Evolutionary conservation across 2,113 vertebrate genomes (phyloP).

Genomic region (Notothenia rossii): DNA sequence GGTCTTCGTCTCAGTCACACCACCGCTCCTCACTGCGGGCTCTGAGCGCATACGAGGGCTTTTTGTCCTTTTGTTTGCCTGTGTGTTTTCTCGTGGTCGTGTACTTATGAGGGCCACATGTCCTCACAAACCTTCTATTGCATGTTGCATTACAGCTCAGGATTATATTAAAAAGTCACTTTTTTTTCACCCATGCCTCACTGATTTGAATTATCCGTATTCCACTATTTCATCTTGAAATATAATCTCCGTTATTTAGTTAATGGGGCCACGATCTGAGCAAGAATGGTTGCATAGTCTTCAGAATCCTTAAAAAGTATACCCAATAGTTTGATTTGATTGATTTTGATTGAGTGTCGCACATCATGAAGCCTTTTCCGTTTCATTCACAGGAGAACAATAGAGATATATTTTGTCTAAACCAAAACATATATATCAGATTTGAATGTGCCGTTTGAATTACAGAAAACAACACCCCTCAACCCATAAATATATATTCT

Average conservation of each 20-base stretch:
- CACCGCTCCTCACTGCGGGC: conserved; percentile 84
- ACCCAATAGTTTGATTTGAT: conserved; percentile 45
- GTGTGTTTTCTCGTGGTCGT: conserved; percentile 26
- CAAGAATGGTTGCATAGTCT: conserved; percentile 5
- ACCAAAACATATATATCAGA: conserved; percentile 31
- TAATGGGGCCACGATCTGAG: conserved; percentile 31
- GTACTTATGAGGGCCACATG: conserved; percentile 22
- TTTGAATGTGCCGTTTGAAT: conserved; percentile 22
- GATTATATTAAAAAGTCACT: conserved; percentile 40
- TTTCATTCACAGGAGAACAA: conserved; percentile 45
- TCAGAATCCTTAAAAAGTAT: conserved; percentile 44
- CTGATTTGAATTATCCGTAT: conserved; percentile 30
- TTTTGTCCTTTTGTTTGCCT: conserved; percentile 72
- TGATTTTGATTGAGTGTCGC: conserved; percentile 53
- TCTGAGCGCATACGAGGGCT: conserved; percentile 78
- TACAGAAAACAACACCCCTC: background rate
- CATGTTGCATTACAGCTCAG: conserved; percentile 21
- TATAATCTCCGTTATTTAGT: conserved; percentile 50
- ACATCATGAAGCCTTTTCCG: conserved; percentile 22
- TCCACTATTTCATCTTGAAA: conserved; percentile 47
- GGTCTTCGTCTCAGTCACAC: conserved; percentile 87
- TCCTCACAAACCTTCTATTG: conserved; percentile 32
- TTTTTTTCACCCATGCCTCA: conserved; percentile 40
- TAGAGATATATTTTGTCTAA: conserved; percentile 28
- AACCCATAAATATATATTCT: no score